Conservation (phyloP, 1,140 invertebrate species). For the Varroa destructor region DNA sequence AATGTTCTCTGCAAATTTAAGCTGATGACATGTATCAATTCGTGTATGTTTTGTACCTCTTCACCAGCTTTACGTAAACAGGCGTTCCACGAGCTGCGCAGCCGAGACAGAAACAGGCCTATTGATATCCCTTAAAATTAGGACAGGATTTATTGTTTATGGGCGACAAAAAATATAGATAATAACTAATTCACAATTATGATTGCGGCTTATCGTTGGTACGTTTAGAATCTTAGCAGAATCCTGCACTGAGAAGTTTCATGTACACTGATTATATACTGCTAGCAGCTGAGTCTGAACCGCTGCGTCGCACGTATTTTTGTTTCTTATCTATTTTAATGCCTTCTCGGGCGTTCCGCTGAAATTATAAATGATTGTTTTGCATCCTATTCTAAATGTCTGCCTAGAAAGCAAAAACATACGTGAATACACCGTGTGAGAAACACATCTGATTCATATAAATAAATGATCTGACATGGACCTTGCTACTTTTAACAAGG, state of each 20-base stretch:
- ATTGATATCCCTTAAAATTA: background rate
- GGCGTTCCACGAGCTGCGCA: conserved; percentile 4
- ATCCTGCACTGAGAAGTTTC: background rate
- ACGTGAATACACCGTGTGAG: background rate
- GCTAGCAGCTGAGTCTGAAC: background rate
- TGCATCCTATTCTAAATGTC: background rate
- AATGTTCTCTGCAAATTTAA: background rate
- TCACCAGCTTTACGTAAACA: background rate
- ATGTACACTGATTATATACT: background rate
- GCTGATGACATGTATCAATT: background rate
- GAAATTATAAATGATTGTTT: background rate
- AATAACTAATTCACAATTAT: background rate
- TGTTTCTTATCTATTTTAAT: background rate
- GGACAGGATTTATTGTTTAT: background rate
- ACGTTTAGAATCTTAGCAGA: background rate
- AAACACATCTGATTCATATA: no score
- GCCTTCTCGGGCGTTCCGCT: background rate
- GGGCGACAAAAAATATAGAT: background rate
- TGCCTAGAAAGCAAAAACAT: background rate
- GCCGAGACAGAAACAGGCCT: background rate
- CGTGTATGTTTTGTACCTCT: conserved; percentile 10
- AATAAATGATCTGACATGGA: no score
- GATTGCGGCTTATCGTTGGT: background rate
- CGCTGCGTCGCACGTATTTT: background rate
- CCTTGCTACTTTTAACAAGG: no score